Conservation (phyloP, 2,113 vertebrate genomes). For the Prionailurus viverrinus region DNA sequence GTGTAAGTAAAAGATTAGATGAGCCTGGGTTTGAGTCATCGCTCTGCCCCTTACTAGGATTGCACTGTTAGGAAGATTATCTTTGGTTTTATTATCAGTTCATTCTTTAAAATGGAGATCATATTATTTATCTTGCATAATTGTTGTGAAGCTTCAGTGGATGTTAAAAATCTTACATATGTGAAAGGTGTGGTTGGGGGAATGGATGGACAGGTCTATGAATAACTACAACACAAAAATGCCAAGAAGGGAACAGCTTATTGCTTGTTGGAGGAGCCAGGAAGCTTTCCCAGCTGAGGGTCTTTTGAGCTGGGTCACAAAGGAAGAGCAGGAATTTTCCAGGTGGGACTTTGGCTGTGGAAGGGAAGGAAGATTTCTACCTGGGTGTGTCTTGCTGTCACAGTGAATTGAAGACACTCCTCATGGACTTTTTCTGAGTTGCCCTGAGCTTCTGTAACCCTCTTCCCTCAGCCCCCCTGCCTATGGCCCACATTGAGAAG, state of each 20-base stretch:
- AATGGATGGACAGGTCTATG: not conserved
- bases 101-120: not conserved
- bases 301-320: not conserved
- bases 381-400: not conserved
- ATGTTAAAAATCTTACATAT: not conserved
- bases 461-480: slow-evolving; percentile 90
- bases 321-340: not conserved
- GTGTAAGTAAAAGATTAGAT: not conserved
- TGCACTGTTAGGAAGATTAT: not conserved
- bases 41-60: not conserved
- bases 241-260: not conserved
- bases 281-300: not conserved
- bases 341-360: not conserved
- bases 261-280: not conserved
- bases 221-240: not conserved
- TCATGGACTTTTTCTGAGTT: not conserved
- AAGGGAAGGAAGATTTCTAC: not conserved
- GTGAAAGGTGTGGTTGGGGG: not conserved
- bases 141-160: not conserved
- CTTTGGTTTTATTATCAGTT: slow-evolving; percentile 2
- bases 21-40: not conserved
- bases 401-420: not conserved
- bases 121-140: not conserved
- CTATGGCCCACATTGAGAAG: slow-evolving; percentile 96
- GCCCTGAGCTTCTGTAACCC: not conserved